Evolutionary conservation across 2,888 invertebrate species (phyloP).

Genomic region (Cephalotes varians): DNA sequence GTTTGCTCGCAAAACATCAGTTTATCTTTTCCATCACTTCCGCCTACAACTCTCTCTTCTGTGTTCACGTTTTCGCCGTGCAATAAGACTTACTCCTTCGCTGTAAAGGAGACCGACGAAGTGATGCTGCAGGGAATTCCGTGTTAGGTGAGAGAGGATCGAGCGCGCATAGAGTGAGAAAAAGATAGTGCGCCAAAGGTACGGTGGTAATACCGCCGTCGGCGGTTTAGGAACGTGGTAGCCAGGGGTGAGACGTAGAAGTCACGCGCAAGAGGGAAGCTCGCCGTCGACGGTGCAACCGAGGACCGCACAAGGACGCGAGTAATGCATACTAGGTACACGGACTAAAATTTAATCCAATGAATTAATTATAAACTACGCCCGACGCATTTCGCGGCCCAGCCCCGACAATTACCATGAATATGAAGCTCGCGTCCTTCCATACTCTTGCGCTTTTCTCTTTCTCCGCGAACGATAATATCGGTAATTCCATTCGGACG

Average conservation of each 20-base stretch:
- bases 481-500: conserved; percentile 75
- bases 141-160: not conserved
- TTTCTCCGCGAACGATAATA: conserved; percentile 66
- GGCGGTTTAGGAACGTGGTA: conserved; percentile 22
- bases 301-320: conserved; percentile 23
- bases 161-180: conserved; percentile 12
- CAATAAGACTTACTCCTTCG: conserved; percentile 19
- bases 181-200: conserved; percentile 23
- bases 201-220: conserved; percentile 8
- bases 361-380: conserved; percentile 83
- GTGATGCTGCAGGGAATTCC: conserved; percentile 10
- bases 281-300: conserved; percentile 10
- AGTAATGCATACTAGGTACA: conserved; percentile 78
- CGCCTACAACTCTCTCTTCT: not conserved
- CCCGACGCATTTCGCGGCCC: conserved; percentile 72
- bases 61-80: not conserved
- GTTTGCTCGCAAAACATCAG: conserved; percentile 9
- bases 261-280: conserved; percentile 14
- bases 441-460: conserved; percentile 61
- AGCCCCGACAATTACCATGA: conserved; percentile 78
- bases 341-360: conserved; percentile 81
- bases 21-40: conserved; percentile 11
- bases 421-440: conserved; percentile 74
- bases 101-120: not conserved
- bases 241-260: not conserved